Base-by-base conservation (phyloP, 2,797 vertebrate species). In the Onychomys leucogaster region DNA sequence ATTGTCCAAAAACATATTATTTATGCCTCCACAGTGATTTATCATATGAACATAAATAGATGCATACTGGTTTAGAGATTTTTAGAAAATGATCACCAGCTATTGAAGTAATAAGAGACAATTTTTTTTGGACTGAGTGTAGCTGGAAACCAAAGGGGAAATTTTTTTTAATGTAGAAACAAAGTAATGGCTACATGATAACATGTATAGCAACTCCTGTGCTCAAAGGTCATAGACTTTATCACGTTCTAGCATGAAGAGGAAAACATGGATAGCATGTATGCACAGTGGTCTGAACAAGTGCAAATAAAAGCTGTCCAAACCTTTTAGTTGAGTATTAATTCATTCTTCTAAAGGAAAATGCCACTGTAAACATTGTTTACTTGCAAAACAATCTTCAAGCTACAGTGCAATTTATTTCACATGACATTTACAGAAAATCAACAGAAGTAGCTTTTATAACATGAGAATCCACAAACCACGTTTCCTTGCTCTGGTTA, bases 381-480 rank as follows among this genome's bases (percentile, higher is more conserved):
- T 96, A 67, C 96, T 98, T 94, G 69, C 94, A 95, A 96, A 97
- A 96, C 94, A 97, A 94, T 97, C 87, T 92, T 93, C 91, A 29
- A 1, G 61, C 21, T 16, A 2, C 86, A 94, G 78, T 8, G 0
- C 57, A 27, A 91, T 97, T 98, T 98, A 95, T 97, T 29, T 94
- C 93, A 52, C 91, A 83, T 69, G 94, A 87, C 92, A 97, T 89
- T 1, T 94, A 0, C 84, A 71, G 94, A 94, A 95, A 98, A 94
- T 91, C 96, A 98, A 81, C n/a, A 89, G 93, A 94, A 97, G 77
- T 93, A 89, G 65, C 82, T 98, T 98, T 97, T 97, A 89, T 97
- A 97, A 90, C 5, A 85, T 97, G 88, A 96, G 93, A 96, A 97
- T 95, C 97, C 91, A 97, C 97, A 97, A 97, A 94, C 96, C 32